Conservation (phyloP, 2,888 invertebrate species). For the Rhamphomyia laevipes region DNA sequence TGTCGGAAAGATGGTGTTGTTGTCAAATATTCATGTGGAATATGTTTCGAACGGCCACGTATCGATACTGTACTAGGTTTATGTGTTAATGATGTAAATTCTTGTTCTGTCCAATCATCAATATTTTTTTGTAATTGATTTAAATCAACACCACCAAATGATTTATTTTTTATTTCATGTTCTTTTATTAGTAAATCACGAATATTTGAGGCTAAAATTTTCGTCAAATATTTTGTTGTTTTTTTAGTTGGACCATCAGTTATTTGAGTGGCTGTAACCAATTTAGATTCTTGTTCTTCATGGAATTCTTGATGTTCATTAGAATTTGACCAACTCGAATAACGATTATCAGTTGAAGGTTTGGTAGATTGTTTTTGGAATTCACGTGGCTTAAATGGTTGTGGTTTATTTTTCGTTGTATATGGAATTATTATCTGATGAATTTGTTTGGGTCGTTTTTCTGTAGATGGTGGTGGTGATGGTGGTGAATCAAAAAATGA, state of each 20-base stretch:
- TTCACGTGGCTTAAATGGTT: conserved; percentile 39
- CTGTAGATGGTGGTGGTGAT: neutral
- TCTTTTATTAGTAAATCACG: conserved; percentile 41
- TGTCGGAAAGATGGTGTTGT: conserved; percentile 37
- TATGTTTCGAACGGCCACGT: conserved; percentile 57
- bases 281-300: conserved; percentile 41
- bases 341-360: conserved; percentile 7
- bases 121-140: conserved; percentile 68
- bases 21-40: conserved; percentile 64
- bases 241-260: conserved; percentile 27
- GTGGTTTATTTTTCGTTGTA: conserved; percentile 47
- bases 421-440: conserved; percentile 79
- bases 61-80: conserved; percentile 44
- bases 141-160: conserved; percentile 47
- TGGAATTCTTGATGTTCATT: conserved; percentile 37
- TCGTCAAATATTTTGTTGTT: conserved; percentile 30
- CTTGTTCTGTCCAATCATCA: conserved; percentile 73
- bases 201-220: conserved; percentile 40
- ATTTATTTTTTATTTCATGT: conserved; percentile 25
- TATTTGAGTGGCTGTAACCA: conserved; percentile 31
- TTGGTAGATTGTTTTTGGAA: conserved; percentile 12
- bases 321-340: conserved; percentile 25
- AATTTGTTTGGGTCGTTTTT: conserved; percentile 49
- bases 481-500: neutral
- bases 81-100: conserved; percentile 46